phyloP scores from a whole-genome alignment of 2,113 vertebrate genomes.

The Poeciliopsis retropinna region DNA sequence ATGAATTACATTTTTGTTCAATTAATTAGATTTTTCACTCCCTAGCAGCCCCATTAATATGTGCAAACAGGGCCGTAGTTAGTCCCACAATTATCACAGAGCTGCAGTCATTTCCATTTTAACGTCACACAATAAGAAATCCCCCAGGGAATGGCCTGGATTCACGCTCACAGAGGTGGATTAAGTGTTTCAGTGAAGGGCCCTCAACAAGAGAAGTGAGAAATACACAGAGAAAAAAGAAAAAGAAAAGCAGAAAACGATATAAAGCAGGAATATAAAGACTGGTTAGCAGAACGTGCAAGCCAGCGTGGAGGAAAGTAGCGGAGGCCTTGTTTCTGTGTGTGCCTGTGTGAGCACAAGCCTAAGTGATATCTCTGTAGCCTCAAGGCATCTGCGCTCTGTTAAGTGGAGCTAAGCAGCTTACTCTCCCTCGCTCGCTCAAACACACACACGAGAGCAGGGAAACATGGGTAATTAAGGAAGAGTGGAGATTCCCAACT shows the following conservation, averaged over 20 bases:
- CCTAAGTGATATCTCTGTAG: constrained; percentile 73
- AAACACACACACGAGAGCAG: constrained; percentile 63
- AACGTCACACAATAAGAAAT: constrained; percentile 67
- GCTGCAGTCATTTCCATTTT: constrained; percentile 68
- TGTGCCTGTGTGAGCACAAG: constrained; percentile 32
- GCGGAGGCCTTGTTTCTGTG: constrained; percentile 24
- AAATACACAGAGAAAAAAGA: constrained; percentile 15
- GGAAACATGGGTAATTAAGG: constrained; percentile 79
- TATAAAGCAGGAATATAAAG: constrained; percentile 35
- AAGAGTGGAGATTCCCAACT: constrained; percentile 73
- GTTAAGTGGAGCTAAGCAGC: constrained; percentile 78
- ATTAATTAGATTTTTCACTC: constrained; percentile 59
- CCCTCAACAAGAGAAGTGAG: constrained; percentile 31
- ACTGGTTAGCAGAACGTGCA: constrained; percentile 30
- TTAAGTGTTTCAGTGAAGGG: constrained; percentile 66
- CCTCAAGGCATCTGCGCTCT: constrained; percentile 73
- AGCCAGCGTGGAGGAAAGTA: constrained; percentile 31
- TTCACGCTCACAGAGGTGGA: constrained; percentile 44
- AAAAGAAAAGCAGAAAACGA: not conserved
- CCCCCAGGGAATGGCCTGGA: constrained; percentile 53
- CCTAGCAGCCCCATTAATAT: constrained; percentile 54
- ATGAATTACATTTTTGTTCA: constrained; percentile 74
- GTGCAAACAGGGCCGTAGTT: constrained; percentile 66
- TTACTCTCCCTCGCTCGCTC: constrained; percentile 67
- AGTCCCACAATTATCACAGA: constrained; percentile 70